Evolutionary conservation across 2,113 vertebrate species (phyloP).

Genomic region (Deroptyus accipitrinus): DNA sequence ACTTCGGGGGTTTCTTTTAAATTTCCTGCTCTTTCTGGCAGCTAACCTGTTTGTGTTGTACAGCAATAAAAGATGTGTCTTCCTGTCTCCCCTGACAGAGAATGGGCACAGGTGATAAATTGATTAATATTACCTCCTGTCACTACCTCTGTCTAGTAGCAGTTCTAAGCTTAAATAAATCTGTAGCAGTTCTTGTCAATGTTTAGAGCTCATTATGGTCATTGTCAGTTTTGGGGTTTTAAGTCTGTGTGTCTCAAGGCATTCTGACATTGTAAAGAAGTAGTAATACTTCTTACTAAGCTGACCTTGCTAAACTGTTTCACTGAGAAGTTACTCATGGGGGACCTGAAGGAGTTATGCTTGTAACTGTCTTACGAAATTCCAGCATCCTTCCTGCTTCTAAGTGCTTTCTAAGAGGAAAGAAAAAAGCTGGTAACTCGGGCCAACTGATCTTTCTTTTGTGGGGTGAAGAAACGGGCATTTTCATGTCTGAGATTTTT

Average conservation of each 20-base stretch:
- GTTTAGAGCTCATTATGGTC: background rate
- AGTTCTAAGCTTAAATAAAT: background rate
- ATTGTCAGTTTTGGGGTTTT: background rate
- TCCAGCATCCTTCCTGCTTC: background rate
- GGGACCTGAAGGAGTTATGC: background rate
- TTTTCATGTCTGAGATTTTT: background rate
- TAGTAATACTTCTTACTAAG: background rate
- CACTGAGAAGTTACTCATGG: background rate
- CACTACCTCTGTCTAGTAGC: background rate
- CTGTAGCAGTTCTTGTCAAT: background rate
- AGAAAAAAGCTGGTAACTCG: background rate
- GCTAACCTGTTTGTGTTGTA: background rate
- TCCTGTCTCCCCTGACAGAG: background rate
- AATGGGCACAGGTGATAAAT: background rate
- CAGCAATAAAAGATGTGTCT: background rate
- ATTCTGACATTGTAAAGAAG: background rate
- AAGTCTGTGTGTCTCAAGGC: background rate
- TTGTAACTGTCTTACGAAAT: background rate
- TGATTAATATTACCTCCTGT: background rate
- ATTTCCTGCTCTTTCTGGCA: background rate
- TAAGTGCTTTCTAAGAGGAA: background rate
- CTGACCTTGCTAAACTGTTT: background rate
- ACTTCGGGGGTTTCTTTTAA: rapidly evolving
- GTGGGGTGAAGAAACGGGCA: background rate
- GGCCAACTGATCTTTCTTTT: background rate